Conservation (phyloP, 2,888 invertebrate species). For the Drosophila pseudotalamancana region DNA sequence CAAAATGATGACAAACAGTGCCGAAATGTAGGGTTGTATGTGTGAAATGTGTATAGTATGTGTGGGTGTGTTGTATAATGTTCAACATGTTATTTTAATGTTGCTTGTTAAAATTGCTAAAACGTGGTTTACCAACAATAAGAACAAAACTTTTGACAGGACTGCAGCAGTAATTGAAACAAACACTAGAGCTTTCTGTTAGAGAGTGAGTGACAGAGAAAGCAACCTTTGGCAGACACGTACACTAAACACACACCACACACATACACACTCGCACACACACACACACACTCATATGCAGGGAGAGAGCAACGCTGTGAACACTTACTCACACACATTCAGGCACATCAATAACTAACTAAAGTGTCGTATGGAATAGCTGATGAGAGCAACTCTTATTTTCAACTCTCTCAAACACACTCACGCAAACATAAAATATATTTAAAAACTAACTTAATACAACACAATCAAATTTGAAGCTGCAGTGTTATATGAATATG, state of each 20-base stretch:
- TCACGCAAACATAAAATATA: slow-evolving; percentile 27
- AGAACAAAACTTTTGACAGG: slow-evolving; percentile 51
- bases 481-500: slow-evolving; percentile 17
- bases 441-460: slow-evolving; percentile 48
- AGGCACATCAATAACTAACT: slow-evolving; percentile 12
- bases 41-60: slow-evolving; percentile 8
- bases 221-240: slow-evolving; percentile 48
- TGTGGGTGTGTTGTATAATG: slow-evolving; percentile 10
- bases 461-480: slow-evolving; percentile 36
- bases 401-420: slow-evolving; percentile 2
- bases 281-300: slow-evolving; percentile 21
- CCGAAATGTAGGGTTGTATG: slow-evolving; percentile 19
- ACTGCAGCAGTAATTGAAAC: slow-evolving; percentile 45
- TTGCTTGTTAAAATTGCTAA: slow-evolving; percentile 37
- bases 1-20: slow-evolving; percentile 47
- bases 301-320: slow-evolving; percentile 22
- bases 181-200: slow-evolving; percentile 51
- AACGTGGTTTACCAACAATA: slow-evolving; percentile 46
- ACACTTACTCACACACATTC: neutral
- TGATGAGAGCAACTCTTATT: slow-evolving; percentile 13
- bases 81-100: slow-evolving; percentile 12
- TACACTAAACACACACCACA: slow-evolving; percentile 21
- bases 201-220: slow-evolving; percentile 18
- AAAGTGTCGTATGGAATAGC: slow-evolving; percentile 7
- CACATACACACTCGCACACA: slow-evolving; percentile 11